phyloP scores from a whole-genome alignment of 2,888 invertebrate genomes.

The Drosophila subquinaria region DNA sequence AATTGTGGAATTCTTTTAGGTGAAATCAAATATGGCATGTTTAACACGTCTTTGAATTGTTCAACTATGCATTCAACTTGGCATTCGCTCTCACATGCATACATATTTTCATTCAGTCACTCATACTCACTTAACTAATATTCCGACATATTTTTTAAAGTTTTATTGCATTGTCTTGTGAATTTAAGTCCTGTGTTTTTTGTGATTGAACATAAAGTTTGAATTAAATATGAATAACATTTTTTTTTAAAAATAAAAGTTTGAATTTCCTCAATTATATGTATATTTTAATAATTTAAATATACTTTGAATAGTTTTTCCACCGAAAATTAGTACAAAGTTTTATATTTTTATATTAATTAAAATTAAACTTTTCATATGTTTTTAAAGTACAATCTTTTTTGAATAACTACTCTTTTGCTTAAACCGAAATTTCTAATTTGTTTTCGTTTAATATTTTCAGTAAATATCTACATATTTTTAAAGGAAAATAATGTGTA shows the following conservation, averaged over 20 bases:
- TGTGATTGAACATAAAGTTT: background rate
- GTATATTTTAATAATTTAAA: too few relatives aligned
- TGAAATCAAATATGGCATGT: conserved; percentile 35
- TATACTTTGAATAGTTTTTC: too few relatives aligned
- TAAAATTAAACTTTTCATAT: too few relatives aligned
- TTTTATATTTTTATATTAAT: too few relatives aligned
- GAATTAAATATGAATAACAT: too few relatives aligned
- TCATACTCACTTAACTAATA: conserved; percentile 4
- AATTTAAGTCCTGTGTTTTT: background rate
- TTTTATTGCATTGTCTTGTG: background rate
- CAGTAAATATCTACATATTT: background rate
- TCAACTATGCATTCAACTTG: conserved; percentile 10
- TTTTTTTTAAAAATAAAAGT: too few relatives aligned
- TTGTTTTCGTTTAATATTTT: background rate
- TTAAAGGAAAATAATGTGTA: background rate
- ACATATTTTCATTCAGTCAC: background rate
- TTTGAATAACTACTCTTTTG: too few relatives aligned
- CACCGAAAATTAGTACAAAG: too few relatives aligned
- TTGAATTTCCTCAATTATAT: too few relatives aligned
- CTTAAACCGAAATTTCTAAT: too few relatives aligned
- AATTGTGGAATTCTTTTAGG: conserved; percentile 8
- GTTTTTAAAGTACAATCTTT: too few relatives aligned
- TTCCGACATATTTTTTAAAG: background rate
- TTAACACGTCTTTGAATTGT: conserved; percentile 33
- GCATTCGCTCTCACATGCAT: background rate